A percentile compares a stretch with the other conserved stretches of the same genome.
Evolutionary conservation across 2,888 invertebrate genomes (phyloP).

Genomic region (Amblyjoppa fuscipennis): DNA sequence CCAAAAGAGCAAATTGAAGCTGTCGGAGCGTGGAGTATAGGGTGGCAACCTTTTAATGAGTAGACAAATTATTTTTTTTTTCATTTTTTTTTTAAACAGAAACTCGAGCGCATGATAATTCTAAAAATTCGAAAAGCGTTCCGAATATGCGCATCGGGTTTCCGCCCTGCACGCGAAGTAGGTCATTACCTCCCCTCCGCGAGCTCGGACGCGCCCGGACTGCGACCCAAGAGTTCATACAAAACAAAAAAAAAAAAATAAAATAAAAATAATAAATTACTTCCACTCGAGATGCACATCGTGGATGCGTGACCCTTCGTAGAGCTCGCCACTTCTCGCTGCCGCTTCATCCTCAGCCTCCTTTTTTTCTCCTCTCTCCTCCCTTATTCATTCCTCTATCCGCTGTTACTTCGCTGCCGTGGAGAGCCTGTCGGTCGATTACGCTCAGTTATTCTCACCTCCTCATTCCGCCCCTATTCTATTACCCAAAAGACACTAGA

Average conservation of each 20-base stretch:
- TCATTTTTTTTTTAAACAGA: neutral
- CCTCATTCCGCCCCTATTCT: neutral
- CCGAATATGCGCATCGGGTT: neutral
- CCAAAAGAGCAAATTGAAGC: too few relatives aligned
- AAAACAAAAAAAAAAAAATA: neutral
- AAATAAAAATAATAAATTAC: neutral
- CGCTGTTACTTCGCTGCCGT: neutral
- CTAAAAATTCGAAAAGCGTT: conserved; percentile 20
- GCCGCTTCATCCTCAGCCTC: neutral
- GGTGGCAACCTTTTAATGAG: too few relatives aligned
- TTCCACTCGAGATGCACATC: neutral
- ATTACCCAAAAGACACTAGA: neutral
- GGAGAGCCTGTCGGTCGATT: neutral
- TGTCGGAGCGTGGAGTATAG: too few relatives aligned
- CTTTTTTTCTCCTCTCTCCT: neutral
- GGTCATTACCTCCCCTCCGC: neutral
- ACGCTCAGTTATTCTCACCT: neutral
- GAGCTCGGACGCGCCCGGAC: neutral
- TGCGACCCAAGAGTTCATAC: neutral
- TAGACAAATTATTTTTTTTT: neutral
- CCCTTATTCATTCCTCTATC: neutral
- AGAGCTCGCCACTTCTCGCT: neutral
- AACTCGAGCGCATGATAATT: neutral
- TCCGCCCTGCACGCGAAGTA: neutral
- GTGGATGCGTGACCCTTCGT: neutral